Evolutionary conservation across 2,888 invertebrate genomes (phyloP).

Genomic region (Hermaeophaga mercurialis): DNA sequence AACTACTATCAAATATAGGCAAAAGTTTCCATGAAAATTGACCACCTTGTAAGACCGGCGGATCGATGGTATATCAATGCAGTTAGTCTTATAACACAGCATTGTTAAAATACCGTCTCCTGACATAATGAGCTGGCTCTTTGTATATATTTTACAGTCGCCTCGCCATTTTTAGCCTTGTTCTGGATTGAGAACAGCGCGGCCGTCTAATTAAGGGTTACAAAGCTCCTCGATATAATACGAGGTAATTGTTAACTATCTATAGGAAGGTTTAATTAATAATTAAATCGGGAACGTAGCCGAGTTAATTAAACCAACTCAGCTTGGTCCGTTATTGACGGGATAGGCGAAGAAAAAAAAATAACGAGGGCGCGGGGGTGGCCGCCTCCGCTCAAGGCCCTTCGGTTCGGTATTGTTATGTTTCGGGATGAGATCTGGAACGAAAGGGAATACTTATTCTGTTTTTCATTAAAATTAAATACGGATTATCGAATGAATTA

Average conservation of each 20-base stretch:
- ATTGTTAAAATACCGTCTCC: constrained; percentile 54
- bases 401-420: too few species aligned
- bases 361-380: neutral
- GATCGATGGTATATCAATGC: constrained; percentile 51
- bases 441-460: too few species aligned
- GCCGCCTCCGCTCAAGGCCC: constrained; percentile 1
- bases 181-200: constrained; percentile 47
- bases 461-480: too few species aligned
- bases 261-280: constrained; percentile 54
- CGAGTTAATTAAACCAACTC: constrained; percentile 48
- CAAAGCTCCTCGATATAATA: constrained; percentile 51
- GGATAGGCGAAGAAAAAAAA: constrained; percentile 27
- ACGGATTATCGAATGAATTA: too few species aligned
- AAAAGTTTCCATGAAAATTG: too few species aligned
- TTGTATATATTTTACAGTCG: constrained; percentile 54
- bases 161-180: constrained; percentile 55
- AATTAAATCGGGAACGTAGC: constrained; percentile 53
- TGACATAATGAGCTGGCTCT: constrained; percentile 55
- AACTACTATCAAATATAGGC: too few species aligned
- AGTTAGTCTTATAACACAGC: constrained; percentile 47
- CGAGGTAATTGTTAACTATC: constrained; percentile 55
- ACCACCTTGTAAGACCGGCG: constrained; percentile 40
- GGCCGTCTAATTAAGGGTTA: constrained; percentile 49
- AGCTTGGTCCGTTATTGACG: constrained; percentile 39
- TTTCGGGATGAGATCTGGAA: too few species aligned